Percentiles rank a stretch among this genome's conserved stretches.
Conservation (phyloP, 2,113 vertebrate species). For the Scatophagus argus region DNA sequence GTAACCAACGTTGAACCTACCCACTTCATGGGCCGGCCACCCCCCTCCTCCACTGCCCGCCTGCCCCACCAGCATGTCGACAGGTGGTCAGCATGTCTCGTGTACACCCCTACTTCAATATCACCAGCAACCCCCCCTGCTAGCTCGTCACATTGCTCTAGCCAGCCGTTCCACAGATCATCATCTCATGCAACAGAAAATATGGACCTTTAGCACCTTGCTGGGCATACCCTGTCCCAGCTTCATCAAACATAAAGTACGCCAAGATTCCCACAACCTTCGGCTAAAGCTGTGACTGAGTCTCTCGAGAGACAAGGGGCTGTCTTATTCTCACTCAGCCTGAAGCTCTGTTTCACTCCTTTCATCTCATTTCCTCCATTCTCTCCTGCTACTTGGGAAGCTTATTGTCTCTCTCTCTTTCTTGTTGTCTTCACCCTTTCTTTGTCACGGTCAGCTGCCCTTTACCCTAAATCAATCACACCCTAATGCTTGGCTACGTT, state of each 20-base stretch:
- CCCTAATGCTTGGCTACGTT: slow-evolving; percentile 1
- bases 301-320: slow-evolving; percentile 32
- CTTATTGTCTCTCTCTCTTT: slow-evolving; percentile 11
- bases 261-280: slow-evolving; percentile 3
- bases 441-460: slow-evolving; percentile 37
- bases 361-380: slow-evolving; percentile 22
- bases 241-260: neutral
- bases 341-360: slow-evolving; percentile 23
- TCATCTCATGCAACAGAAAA: neutral
- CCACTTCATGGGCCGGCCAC: slow-evolving; percentile 48
- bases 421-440: slow-evolving; percentile 12
- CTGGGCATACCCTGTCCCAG: too few species aligned
- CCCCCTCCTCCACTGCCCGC: slow-evolving; percentile 36
- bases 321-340: neutral
- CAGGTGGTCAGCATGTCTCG: slow-evolving; percentile 70
- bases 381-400: slow-evolving; percentile 1
- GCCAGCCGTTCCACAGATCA: neutral
- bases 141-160: slow-evolving; percentile 4
- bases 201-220: neutral
- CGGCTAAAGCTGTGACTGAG: neutral
- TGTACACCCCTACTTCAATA: slow-evolving; percentile 47
- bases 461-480: slow-evolving; percentile 43
- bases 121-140: slow-evolving; percentile 37
- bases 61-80: slow-evolving; percentile 50
- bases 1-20: slow-evolving; percentile 65